These are phyloP conservation scores for Catagonus wagneri DNA, from an alignment of 2,113 vertebrate species.

Conservation along the genomic window DNA sequence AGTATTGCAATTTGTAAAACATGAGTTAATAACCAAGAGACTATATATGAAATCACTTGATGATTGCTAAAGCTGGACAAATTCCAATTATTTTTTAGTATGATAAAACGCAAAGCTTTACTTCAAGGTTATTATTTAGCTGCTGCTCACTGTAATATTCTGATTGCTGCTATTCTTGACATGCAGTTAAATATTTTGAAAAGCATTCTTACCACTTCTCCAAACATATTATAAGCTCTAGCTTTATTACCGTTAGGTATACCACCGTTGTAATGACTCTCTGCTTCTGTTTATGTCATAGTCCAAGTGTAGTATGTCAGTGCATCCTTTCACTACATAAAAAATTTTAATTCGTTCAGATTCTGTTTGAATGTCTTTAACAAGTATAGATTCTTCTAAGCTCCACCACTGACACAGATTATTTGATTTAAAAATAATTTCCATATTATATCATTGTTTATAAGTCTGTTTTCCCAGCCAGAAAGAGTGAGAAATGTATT, in stretches of 20 bases:
- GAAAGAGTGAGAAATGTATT: not conserved
- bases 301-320: not conserved
- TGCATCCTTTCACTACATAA: not conserved
- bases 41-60: not conserved
- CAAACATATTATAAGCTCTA: not conserved
- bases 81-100: not conserved
- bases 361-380: constrained; percentile 6
- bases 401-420: not conserved
- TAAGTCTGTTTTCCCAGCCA: not conserved
- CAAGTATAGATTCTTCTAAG: not conserved
- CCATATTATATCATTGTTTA: not conserved
- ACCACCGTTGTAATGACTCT: not conserved
- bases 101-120: not conserved
- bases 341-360: not conserved
- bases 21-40: not conserved
- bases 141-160: not conserved
- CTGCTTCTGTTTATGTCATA: not conserved
- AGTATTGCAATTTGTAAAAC: not conserved
- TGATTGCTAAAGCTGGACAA: not conserved
- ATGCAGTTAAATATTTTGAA: not conserved
- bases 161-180: not conserved
- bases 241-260: not conserved
- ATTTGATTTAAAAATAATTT: constrained; percentile 13
- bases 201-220: not conserved
- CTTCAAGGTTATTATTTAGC: not conserved